A percentile compares a stretch with the other conserved stretches of the same genome.
These are phyloP conservation scores for Halyomorpha halys DNA, from an alignment of 1,140 invertebrate species.

Conservation along the genomic window DNA sequence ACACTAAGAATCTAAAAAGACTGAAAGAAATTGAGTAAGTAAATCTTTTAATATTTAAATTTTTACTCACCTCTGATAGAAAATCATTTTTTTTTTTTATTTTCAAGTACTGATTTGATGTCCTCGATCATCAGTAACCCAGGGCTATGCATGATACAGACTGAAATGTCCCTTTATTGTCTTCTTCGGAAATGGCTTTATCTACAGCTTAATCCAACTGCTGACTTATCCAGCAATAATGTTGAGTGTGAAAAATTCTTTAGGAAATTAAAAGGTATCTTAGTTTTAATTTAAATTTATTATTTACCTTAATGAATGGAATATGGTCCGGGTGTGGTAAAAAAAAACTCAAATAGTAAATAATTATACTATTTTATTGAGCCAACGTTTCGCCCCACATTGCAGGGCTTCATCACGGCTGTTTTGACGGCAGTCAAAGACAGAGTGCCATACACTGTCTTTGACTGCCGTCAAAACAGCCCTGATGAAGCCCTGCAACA, in stretches of 20 bases:
- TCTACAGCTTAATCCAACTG: conserved; percentile 38
- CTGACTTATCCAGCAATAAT: conserved; percentile 19
- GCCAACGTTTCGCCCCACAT: no score
- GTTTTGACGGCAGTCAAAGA: no score
- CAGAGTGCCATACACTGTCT: no score
- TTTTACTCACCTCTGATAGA: neutral
- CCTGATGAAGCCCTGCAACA: no score
- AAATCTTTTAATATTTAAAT: conserved; percentile 11
- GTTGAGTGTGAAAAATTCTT: conserved; percentile 11
- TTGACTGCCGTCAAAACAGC: no score
- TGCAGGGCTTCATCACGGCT: no score
- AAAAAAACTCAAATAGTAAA: no score
- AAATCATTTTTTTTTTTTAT: no score
- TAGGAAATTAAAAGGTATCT: neutral
- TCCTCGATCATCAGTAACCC: conserved; percentile 49
- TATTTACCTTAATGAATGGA: neutral
- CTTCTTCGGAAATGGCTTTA: conserved; percentile 59
- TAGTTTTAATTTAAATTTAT: neutral
- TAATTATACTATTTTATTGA: no score
- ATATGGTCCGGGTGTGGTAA: no score
- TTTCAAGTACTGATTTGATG: conserved; percentile 50
- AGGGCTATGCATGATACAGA: conserved; percentile 64
- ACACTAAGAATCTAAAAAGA: conserved; percentile 43
- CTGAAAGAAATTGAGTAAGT: conserved; percentile 45
- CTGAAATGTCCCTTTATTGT: conserved; percentile 69